Base-by-base conservation (phyloP, 2,113 vertebrate species). In the Abramis brama region DNA sequence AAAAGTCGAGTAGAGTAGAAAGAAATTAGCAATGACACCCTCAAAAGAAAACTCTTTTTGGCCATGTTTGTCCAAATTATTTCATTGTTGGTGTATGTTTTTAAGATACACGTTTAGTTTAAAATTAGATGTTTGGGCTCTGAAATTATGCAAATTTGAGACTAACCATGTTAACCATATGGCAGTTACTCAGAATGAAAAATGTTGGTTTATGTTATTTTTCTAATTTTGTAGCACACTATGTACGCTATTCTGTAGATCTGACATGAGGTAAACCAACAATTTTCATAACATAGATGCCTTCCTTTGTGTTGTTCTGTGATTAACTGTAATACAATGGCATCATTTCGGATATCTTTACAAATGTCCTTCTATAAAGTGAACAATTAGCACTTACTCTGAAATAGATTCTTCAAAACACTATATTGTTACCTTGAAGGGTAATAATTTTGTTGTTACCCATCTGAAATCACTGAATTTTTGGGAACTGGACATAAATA, bases 181-280 rank as follows among this genome's bases (percentile, higher is more conserved):
- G 4, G 6, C 47, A 79, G 36, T 80, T 45, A 79, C 50, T 43
- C 7, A 39, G 9, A 85, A 64, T 68, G 39, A 79, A 50, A 62
- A 50, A 85, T 62, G 17, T 76, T 73, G 70, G 59, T 50, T 79
- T 81, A 45, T 81, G 33, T 62, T 27, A 76, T 73, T 57, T 57
- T 57, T 47, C 39, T 45, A 71, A 81, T 25, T 60, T 64, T 85
- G n/a, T 73, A 62, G 80, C 88, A 86, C 86, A 87, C 80, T 89
- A 82, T 81, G 83, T 75, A 50, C n/a, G 3, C 33, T 11, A 36
- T 68, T 87, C 87, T 25, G 27, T 73, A 79, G 77, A 60, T 86
- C 66, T 84, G 33, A 87, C 11, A 79, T 71, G 83, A 52, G 75
- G 64, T 75, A 85, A 85, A 68, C 55, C 33, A 68, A 33, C 59